These are phyloP conservation scores for Pelodytes ibericus DNA, from an alignment of 2,797 vertebrate genomes.

Conservation along the genomic window DNA sequence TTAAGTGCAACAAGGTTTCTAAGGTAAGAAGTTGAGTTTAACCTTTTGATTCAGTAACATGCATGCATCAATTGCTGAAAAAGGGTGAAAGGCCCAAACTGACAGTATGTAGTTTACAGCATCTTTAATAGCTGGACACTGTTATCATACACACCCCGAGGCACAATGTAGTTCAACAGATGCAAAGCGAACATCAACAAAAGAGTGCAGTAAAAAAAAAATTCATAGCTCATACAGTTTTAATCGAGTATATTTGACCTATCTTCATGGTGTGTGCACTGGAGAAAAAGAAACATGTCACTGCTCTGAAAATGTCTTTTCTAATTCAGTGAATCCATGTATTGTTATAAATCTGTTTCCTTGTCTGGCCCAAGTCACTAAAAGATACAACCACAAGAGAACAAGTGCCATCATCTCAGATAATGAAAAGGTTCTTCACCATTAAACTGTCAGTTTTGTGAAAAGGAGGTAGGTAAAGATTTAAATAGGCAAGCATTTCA, in stretches of 20 bases:
- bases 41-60: not conserved
- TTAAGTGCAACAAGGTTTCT: too few species aligned
- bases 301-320: constrained; percentile 80
- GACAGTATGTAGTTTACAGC: constrained; percentile 9
- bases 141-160: constrained; percentile 30
- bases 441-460: constrained; percentile 59
- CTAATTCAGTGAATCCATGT: constrained; percentile 75
- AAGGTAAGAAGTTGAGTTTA: too few species aligned
- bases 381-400: constrained; percentile 68
- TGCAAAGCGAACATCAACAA: constrained; percentile 55
- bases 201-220: constrained; percentile 38
- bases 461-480: constrained; percentile 58
- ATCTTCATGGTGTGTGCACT: constrained; percentile 64
- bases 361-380: constrained; percentile 62
- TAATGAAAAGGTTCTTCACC: constrained; percentile 65
- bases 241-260: constrained; percentile 61
- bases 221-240: constrained; percentile 59
- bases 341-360: constrained; percentile 75
- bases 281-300: constrained; percentile 70
- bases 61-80: not conserved
- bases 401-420: constrained; percentile 68
- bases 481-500: constrained; percentile 51
- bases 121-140: not conserved
- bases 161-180: constrained; percentile 34
- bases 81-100: constrained; percentile 2